phyloP scores from a whole-genome alignment of 2,888 invertebrate species.

The Xylota segnis region DNA sequence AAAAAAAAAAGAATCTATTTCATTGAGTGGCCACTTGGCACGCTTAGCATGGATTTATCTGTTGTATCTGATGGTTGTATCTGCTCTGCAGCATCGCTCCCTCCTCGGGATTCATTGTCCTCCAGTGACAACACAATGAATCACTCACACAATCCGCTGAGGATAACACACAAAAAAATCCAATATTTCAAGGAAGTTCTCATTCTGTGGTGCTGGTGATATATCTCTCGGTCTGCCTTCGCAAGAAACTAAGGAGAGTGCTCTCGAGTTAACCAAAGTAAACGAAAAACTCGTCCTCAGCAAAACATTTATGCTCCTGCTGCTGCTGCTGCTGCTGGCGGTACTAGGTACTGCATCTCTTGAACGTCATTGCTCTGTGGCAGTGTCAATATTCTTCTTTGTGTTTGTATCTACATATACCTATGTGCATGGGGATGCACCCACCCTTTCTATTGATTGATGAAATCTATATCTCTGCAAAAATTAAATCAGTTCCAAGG shows the following conservation, averaged over 20 bases:
- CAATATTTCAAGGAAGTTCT: conserved; percentile 64
- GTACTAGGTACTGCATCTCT: conserved; percentile 28
- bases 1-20: conserved; percentile 58
- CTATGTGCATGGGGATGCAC: conserved; percentile 28
- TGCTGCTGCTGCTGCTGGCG: conserved; percentile 42
- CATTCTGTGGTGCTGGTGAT: conserved; percentile 23
- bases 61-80: conserved; percentile 66
- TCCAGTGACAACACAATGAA: conserved; percentile 74
- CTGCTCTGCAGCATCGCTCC: conserved; percentile 46
- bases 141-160: conserved; percentile 64
- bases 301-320: conserved; percentile 56
- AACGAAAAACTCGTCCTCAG: conserved; percentile 72
- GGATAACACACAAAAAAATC: conserved; percentile 19
- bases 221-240: conserved; percentile 19
- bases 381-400: conserved; percentile 56
- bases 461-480: conserved; percentile 66
- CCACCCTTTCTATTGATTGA: conserved; percentile 55
- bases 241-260: conserved; percentile 36
- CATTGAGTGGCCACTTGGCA: conserved; percentile 76
- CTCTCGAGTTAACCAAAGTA: conserved; percentile 74
- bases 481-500: conserved; percentile 75
- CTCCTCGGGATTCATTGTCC: conserved; percentile 55
- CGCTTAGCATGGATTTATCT: conserved; percentile 75
- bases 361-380: conserved; percentile 49
- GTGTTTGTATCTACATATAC: conserved; percentile 27